phyloP scores from a whole-genome alignment of 2,113 vertebrate genomes.

The Lota lota region DNA sequence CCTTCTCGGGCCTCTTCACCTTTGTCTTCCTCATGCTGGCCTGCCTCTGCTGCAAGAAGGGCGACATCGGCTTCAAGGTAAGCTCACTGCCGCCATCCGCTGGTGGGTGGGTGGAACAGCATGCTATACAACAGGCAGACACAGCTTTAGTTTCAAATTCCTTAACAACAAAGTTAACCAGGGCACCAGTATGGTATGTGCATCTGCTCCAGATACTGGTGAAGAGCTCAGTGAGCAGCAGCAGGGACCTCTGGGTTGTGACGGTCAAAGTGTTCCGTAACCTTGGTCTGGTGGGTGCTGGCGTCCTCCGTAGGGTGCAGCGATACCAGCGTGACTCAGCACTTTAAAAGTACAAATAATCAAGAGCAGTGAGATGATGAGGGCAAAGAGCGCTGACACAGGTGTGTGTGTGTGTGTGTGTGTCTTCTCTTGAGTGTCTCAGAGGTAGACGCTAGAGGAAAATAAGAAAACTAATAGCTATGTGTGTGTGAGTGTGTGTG shows the following conservation, averaged over 20 bases:
- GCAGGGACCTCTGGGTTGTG: too few species aligned
- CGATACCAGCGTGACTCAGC: constrained; percentile 35
- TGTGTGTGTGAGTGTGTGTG: too few species aligned
- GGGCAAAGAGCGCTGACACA: constrained; percentile 26
- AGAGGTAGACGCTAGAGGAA: too few species aligned
- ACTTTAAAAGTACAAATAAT: constrained; percentile 37
- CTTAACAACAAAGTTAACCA: too few species aligned
- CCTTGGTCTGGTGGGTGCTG: background rate
- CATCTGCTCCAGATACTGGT: too few species aligned
- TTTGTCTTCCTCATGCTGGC: constrained; percentile 97
- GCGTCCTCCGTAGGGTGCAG: constrained; percentile 14
- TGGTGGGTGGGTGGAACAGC: background rate
- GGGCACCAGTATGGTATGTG: too few species aligned
- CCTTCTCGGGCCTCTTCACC: constrained; percentile 93
- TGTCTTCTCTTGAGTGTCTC: background rate
- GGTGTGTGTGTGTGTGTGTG: constrained; percentile 4
- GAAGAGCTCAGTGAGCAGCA: too few species aligned
- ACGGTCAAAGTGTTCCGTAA: too few species aligned
- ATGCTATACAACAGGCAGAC: background rate
- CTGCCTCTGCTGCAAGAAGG: constrained; percentile 98
- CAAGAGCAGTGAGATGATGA: constrained; percentile 23
- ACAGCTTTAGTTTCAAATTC: background rate
- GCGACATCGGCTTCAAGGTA: constrained; percentile 96
- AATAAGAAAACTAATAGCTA: too few species aligned
- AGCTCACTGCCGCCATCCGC: constrained; percentile 57